These are phyloP conservation scores for Perizoma flavofasciatum DNA, from an alignment of 2,888 invertebrate genomes.

Conservation along the genomic window DNA sequence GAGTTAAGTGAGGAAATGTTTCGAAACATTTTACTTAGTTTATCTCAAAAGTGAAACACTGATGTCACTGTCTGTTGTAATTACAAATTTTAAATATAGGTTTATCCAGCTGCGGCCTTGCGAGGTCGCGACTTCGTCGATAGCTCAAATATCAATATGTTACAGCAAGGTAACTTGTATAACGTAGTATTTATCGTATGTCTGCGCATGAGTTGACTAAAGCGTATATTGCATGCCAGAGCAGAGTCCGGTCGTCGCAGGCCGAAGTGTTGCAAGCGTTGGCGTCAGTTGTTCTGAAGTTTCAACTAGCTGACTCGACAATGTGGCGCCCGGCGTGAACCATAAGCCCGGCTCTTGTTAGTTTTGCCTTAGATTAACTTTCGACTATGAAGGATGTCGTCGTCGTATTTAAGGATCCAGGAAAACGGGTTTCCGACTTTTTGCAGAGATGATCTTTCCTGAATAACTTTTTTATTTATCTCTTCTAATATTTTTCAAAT, in stretches of 20 bases:
- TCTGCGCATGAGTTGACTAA: constrained; percentile 18
- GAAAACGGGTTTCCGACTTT: no score
- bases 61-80: constrained; percentile 71
- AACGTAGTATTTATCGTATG: constrained; percentile 1
- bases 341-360: constrained; percentile 40
- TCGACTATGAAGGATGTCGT: constrained; percentile 8
- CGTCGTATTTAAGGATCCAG: not conserved
- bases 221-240: constrained; percentile 59
- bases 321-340: constrained; percentile 55
- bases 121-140: constrained; percentile 62
- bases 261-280: constrained; percentile 67
- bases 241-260: constrained; percentile 55
- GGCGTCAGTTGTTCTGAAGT: constrained; percentile 65
- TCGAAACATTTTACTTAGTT: constrained; percentile 36
- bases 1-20: constrained; percentile 29
- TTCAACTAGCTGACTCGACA: constrained; percentile 59
- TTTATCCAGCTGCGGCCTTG: constrained; percentile 79
- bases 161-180: constrained; percentile 38
- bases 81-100: constrained; percentile 57
- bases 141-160: constrained; percentile 52
- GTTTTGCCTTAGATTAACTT: constrained; percentile 4
- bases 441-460: no score
- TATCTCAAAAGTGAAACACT: constrained; percentile 50
- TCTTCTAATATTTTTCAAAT: no score
- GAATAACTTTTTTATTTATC: no score